These are phyloP conservation scores for Heteromyza rotundicornis DNA, from an alignment of 2,888 invertebrate genomes.

Conservation along the genomic window DNA sequence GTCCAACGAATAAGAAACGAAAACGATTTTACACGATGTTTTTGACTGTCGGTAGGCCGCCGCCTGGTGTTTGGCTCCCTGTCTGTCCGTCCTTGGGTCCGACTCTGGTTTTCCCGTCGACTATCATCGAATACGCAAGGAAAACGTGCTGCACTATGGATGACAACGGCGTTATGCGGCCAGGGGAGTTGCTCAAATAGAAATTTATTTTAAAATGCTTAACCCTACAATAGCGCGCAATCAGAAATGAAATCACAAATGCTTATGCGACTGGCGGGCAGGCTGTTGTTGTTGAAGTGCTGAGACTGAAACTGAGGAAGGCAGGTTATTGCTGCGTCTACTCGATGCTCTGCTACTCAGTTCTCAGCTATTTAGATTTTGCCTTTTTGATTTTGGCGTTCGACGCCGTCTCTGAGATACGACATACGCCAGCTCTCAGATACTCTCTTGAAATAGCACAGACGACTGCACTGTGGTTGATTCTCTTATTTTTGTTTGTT, in stretches of 20 bases:
- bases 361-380: slow-evolving; percentile 27
- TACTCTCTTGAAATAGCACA: not conserved
- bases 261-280: slow-evolving; percentile 19
- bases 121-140: slow-evolving; percentile 23
- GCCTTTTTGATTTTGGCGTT: slow-evolving; percentile 12
- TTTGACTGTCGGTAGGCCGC: not conserved
- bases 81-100: slow-evolving; percentile 8
- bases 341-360: slow-evolving; percentile 20
- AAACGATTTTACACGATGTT: slow-evolving; percentile 30
- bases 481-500: not conserved
- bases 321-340: slow-evolving; percentile 14
- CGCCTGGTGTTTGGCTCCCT: not conserved
- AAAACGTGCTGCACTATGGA: slow-evolving; percentile 24
- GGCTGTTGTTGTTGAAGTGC: not conserved
- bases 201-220: slow-evolving; percentile 38
- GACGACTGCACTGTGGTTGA: not conserved
- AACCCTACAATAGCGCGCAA: slow-evolving; percentile 30
- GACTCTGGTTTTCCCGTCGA: slow-evolving; percentile 7
- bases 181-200: slow-evolving; percentile 27
- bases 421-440: no score
- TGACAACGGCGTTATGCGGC: not conserved
- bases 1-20: slow-evolving; percentile 13
- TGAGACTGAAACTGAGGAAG: slow-evolving; percentile 8
- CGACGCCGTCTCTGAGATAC: no score
- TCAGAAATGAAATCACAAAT: slow-evolving; percentile 20